A percentile compares a stretch with the other conserved stretches of the same genome.
phyloP scores from a whole-genome alignment of 2,113 vertebrate species.

The Nipponia nippon region DNA sequence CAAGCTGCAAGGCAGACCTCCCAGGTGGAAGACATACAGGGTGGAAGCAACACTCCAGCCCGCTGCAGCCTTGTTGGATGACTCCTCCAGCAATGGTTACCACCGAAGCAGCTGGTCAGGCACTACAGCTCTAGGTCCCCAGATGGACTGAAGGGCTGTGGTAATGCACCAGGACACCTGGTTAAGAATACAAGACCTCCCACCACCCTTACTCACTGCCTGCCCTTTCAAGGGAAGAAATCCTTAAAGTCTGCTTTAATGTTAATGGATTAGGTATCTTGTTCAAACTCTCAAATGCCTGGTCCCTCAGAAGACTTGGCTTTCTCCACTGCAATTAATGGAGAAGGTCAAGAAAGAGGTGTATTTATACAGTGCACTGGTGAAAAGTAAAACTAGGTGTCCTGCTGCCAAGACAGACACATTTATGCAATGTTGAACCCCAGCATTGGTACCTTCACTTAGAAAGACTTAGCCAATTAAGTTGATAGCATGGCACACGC shows the following conservation, averaged over 20 bases:
- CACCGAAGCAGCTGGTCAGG: background rate
- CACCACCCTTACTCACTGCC: background rate
- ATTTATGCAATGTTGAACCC: rapidly evolving
- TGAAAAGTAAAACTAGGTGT: background rate
- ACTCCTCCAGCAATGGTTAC: background rate
- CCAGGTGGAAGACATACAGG: rapidly evolving
- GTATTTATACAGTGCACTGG: background rate
- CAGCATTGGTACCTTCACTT: background rate
- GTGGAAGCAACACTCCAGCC: background rate
- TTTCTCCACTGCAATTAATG: background rate
- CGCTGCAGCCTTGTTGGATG: background rate
- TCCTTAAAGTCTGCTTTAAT: background rate
- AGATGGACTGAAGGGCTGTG: background rate
- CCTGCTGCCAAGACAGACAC: background rate
- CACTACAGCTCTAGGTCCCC: background rate
- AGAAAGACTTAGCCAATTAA: background rate
- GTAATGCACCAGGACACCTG: background rate
- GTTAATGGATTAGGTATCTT: background rate
- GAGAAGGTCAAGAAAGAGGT: background rate
- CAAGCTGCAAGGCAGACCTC: background rate
- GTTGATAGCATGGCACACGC: background rate
- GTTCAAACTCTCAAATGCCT: background rate
- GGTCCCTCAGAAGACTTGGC: background rate
- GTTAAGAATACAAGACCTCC: background rate
- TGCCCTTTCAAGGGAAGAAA: background rate